A percentile compares a stretch with the other conserved stretches of the same genome.
phyloP scores from a whole-genome alignment of 2,113 vertebrate species.

The western clawed frog (Xenopus tropicalis) region UCB_Xtro_10.0 CM004445.2:65045501-65046000 shows the following conservation, averaged over 20 bases:
- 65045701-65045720: slow-evolving; percentile 61
- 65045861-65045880: slow-evolving; percentile 77
- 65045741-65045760: slow-evolving; percentile 67
- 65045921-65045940: slow-evolving; percentile 84
- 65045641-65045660: slow-evolving; percentile 10
- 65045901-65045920: slow-evolving; percentile 88
- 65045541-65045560: no score
- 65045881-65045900: slow-evolving; percentile 85
- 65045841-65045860: slow-evolving; percentile 77
- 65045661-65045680: slow-evolving; percentile 56
- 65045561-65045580: neutral
- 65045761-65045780: slow-evolving; percentile 64
- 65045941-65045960: slow-evolving; percentile 92
- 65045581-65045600: neutral
- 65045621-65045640: no score
- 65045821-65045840: slow-evolving; percentile 79
- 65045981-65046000: slow-evolving; percentile 87
- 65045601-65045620: no score
- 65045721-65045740: slow-evolving; percentile 64
- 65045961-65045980: slow-evolving; percentile 87
- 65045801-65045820: slow-evolving; percentile 70
- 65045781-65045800: slow-evolving; percentile 68
- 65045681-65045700: slow-evolving; percentile 58
- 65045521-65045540: no score
- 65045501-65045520: no score